Conservation (phyloP, 2,888 invertebrate species). For the Trypoxylon attenuatum region DNA sequence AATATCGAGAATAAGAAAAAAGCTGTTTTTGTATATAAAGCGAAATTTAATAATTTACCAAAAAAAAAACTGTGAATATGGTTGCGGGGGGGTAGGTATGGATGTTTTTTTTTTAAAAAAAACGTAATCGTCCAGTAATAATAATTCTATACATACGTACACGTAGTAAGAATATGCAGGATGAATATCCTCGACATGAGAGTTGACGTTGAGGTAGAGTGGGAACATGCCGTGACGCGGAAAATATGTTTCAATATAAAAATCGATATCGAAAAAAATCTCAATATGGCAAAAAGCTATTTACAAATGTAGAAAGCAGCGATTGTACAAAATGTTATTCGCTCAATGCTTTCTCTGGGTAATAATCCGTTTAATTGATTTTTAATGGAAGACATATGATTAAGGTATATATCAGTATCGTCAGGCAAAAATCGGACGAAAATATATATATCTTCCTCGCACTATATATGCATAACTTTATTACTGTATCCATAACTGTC, state of each 20-base stretch:
- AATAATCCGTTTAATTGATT: background rate
- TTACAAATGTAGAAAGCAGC: background rate
- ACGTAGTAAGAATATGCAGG: constrained; percentile 27
- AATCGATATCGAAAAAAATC: background rate
- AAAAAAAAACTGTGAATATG: too few species aligned
- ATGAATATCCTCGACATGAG: constrained; percentile 26
- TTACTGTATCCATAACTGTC: constrained; percentile 27
- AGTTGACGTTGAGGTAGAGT: constrained; percentile 9
- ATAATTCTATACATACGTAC: constrained; percentile 46
- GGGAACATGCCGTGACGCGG: constrained; percentile 9
- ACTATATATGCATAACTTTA: constrained; percentile 26
- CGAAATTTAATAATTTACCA: too few species aligned
- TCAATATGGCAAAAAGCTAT: background rate
- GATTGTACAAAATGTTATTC: background rate
- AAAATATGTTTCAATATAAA: background rate
- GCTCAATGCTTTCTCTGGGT: too few species aligned
- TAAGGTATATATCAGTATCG: constrained; percentile 8
- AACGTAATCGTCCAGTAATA: constrained; percentile 15
- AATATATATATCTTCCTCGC: background rate
- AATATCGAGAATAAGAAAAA: too few species aligned
- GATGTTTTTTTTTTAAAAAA: background rate
- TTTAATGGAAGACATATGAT: constrained; percentile 12
- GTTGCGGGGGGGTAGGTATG: background rate
- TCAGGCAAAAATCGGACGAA: background rate
- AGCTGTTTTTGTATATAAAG: too few species aligned